Base-by-base conservation (phyloP, 2,888 invertebrate genomes). In the Patella pellucida region DNA sequence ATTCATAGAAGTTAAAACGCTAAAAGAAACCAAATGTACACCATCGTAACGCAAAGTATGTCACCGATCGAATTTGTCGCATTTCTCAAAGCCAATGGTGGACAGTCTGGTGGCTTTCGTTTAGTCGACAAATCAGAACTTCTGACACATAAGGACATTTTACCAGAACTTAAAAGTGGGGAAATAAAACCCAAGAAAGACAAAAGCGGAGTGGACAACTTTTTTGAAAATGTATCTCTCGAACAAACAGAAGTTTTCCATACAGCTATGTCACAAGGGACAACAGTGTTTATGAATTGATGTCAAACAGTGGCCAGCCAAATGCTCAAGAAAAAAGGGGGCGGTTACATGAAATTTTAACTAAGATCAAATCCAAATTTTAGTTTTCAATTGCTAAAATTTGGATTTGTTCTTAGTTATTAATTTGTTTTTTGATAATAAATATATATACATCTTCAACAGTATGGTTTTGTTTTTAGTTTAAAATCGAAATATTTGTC, bases 1-100 rank as follows among this genome's bases (percentile, higher is more conserved):
- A 54, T 81, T 76, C 69, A 72, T 72, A 23, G 68, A 76, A 12
- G 74, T 77, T 41, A 75, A 78, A 23, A 77, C 79, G 3, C 72
- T 81, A 7, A 82, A 81, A 1, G 85, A 62, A 23, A 23, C 14
- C 19, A 14, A 12, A 62, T 62, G 62, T 62, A 62, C 23, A 62
- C 62, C 19, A 62, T 62, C 4, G 62, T 62, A 15, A 62, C 62
- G 3, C 62, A 62, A 62, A 62, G 62, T 62, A 62, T 62, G 62
- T 23, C 62, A 2, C 62, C 62, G 3, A 62, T 23, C 14, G 62
- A 62, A 62, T 23, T 62, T 19, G 62, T 23, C 16, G 4, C 62
- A 19, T 62, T 62, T 19, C 62, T 62, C 12, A 62, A 62, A 19
- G 62, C 19, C 19, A 62, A 23, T 1, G 19, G 62, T 19, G 62